Evolutionary conservation across 2,888 invertebrate genomes (phyloP), one percentile per base, ranked within the genome.

Genomic region (Ichneumoninae sp.): DNA sequence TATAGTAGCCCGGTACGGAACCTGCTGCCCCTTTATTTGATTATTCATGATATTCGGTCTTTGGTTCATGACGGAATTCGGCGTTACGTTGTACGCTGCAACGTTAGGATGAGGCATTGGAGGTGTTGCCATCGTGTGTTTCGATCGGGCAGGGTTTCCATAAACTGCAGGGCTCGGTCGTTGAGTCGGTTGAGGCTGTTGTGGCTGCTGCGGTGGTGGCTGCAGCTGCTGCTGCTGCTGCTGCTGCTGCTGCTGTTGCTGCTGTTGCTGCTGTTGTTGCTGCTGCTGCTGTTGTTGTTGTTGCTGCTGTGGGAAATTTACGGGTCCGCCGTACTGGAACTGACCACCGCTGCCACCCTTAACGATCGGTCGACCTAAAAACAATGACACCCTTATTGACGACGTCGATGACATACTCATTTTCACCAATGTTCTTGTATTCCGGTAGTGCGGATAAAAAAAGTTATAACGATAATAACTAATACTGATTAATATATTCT

Each of bases 281-380:
- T 90, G 88, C 62, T 90, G 88, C n/a, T n/a, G n/a, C n/a, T n/a
- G n/a, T n/a, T 30, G 91, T 40, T 91, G 91, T 19, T 92, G 92
- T 33, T 92, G 90, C 82, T 90, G 88, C 62, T 90, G 88, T 74
- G 88, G 86, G 50, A 80, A 91, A 84, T 92, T 33, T 87, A 86
- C 70, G 92, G 91, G 77, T 93, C 93, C 82, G 93, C 94, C 90
- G 77, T 92, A 92, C 65, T 91, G 92, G 74, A 90, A 93, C 78
- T 92, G 92, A 88, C 88, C 91, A 70, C 88, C 87, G 22, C 92
- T 91, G 87, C 94, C 94, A 16, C 95, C 95, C 91, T 95, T 95
- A 50, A 95, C 95, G 85, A 95, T 95, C 60, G 95, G 95, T 87
- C 95, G 95, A 87, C 95, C 95, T 93, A 88, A 68, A 88, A 70